These are phyloP conservation scores for Idaea biselata DNA, from an alignment of 2,888 invertebrate species.

Conservation along the genomic window DNA sequence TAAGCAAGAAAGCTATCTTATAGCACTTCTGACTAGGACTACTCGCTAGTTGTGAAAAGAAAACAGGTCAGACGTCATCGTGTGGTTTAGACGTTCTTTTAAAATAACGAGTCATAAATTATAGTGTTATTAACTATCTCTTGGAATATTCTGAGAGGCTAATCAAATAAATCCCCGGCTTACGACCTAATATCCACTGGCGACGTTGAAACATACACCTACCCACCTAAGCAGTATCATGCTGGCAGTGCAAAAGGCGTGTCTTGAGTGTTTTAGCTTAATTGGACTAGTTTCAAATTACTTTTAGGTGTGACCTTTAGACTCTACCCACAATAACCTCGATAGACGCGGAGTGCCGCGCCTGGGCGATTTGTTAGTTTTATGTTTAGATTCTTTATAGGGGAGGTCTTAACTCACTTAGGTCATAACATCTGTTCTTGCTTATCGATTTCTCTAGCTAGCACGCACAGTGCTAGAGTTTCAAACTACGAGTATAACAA, in stretches of 20 bases:
- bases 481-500: conserved; percentile 5
- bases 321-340: conserved; percentile 45
- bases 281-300: conserved; percentile 55
- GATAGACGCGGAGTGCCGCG: conserved; percentile 38
- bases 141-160: background rate
- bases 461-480: conserved; percentile 6
- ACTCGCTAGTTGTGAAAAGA: background rate
- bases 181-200: background rate
- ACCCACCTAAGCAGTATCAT: conserved; percentile 18
- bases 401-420: conserved; percentile 13
- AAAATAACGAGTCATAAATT: background rate
- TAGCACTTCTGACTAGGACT: background rate
- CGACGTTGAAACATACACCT: background rate
- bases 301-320: conserved; percentile 56
- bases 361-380: conserved; percentile 38
- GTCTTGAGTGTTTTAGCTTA: conserved; percentile 39
- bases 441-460: conserved; percentile 15
- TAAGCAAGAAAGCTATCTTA: conserved; percentile 4
- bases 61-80: background rate
- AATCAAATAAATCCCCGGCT: background rate
- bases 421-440: conserved; percentile 20
- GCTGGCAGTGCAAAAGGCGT: conserved; percentile 27
- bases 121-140: background rate
- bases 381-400: conserved; percentile 19
- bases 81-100: background rate